These are phyloP conservation scores for Camarhynchus parvulus DNA, from an alignment of 2,113 vertebrate species.

Conservation along the genomic window DNA sequence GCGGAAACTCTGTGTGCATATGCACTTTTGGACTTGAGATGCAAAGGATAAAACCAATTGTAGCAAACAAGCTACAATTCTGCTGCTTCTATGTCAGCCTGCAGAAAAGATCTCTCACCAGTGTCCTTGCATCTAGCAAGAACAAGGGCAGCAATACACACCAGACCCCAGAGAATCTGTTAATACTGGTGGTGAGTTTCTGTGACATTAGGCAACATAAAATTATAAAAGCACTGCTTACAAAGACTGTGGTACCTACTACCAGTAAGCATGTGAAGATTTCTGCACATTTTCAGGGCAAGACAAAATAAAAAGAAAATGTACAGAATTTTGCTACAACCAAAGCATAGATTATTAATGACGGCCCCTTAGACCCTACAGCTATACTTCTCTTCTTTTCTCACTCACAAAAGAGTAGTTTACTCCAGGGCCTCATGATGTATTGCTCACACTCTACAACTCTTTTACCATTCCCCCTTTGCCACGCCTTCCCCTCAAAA, in stretches of 20 bases:
- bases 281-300: not conserved
- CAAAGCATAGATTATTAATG: not conserved
- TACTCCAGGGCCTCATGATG: not conserved
- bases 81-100: not conserved
- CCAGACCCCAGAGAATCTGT: not conserved
- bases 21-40: slow-evolving; percentile 11
- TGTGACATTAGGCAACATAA: not conserved
- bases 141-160: not conserved
- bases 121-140: not conserved
- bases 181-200: not conserved
- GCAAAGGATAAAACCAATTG: slow-evolving; percentile 13
- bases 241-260: not conserved
- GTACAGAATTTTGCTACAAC: not conserved
- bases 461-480: not conserved
- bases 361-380: not conserved
- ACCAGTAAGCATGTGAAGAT: not conserved
- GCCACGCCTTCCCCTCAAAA: not conserved
- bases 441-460: not conserved
- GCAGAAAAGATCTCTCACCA: not conserved
- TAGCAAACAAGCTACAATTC: not conserved
- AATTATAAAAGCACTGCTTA: not conserved
- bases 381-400: not conserved
- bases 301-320: not conserved
- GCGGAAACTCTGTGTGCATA: not conserved
- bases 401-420: not conserved